Evolutionary conservation across 2,113 vertebrate species (phyloP).

Genomic region (Pseudorasbora parva): DNA sequence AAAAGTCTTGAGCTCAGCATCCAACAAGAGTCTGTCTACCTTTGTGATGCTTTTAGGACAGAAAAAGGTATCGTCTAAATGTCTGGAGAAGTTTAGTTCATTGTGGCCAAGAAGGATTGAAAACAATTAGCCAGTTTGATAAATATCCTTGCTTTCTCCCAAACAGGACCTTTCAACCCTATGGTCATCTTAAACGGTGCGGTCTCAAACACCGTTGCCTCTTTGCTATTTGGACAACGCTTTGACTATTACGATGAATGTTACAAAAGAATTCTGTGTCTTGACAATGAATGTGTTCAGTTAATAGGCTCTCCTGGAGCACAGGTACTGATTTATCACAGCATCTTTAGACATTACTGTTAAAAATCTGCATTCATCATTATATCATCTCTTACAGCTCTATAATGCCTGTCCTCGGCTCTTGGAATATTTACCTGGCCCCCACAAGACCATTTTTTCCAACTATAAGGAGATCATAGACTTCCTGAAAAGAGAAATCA

Average conservation of each 20-base stretch:
- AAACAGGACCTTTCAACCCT: conserved; percentile 84
- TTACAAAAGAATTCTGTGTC: conserved; percentile 79
- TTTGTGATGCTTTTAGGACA: conserved; percentile 75
- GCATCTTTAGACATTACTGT: neutral
- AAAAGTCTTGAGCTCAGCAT: conserved; percentile 75
- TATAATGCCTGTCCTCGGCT: conserved; percentile 68
- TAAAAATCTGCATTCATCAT: neutral
- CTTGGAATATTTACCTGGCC: conserved; percentile 64
- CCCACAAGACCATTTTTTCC: conserved; percentile 54
- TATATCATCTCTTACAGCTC: conserved; percentile 52
- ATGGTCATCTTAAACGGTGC: conserved; percentile 79
- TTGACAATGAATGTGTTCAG: conserved; percentile 72
- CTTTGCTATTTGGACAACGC: conserved; percentile 83
- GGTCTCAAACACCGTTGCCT: conserved; percentile 84
- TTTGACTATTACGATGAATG: conserved; percentile 83
- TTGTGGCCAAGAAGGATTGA: neutral
- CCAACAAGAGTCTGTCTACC: conserved; percentile 75
- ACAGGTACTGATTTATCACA: conserved; percentile 64
- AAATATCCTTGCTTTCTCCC: neutral
- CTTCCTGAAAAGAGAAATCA: conserved; percentile 59
- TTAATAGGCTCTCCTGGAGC: conserved; percentile 64
- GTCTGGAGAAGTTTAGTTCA: neutral
- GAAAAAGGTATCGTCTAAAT: conserved; percentile 74
- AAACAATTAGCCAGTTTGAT: neutral
- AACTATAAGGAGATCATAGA: conserved; percentile 59